A percentile compares a stretch with the other conserved stretches of the same genome.
Conservation (phyloP, 1,140 invertebrate genomes). For the Ceratina japonica region DNA sequence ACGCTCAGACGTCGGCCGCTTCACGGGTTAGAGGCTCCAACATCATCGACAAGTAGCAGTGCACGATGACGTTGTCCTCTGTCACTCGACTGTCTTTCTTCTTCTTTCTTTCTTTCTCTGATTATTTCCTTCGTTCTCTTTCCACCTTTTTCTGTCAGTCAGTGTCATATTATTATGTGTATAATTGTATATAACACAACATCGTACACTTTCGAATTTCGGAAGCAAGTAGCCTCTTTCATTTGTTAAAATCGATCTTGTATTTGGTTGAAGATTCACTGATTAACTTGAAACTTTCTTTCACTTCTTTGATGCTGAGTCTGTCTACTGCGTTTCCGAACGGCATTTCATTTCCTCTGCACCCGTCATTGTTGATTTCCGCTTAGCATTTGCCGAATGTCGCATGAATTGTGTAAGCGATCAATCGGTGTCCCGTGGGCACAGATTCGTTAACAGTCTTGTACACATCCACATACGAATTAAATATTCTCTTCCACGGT, state of each 20-base stretch:
- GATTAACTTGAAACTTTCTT: background rate
- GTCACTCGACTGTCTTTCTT: constrained; percentile 21
- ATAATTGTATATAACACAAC: background rate
- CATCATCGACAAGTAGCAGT: constrained; percentile 60
- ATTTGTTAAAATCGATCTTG: too few species aligned
- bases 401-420: constrained; percentile 37
- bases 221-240: background rate
- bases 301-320: background rate
- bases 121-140: background rate
- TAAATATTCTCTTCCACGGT: constrained; percentile 1
- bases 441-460: background rate
- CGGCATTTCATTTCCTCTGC: constrained; percentile 35
- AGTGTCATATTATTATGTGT: background rate
- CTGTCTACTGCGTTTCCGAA: background rate
- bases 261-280: too few species aligned
- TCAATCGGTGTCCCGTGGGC: constrained; percentile 8
- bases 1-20: constrained; percentile 67
- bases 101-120: constrained; percentile 1
- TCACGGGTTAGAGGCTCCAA: constrained; percentile 76
- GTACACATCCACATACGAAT: background rate
- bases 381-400: constrained; percentile 56
- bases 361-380: background rate
- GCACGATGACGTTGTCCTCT: constrained; percentile 57
- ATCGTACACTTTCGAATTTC: background rate
- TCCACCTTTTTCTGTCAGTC: background rate